These are phyloP conservation scores for Chanos chanos DNA, from an alignment of 2,797 vertebrate species.

Conservation along the genomic window DNA sequence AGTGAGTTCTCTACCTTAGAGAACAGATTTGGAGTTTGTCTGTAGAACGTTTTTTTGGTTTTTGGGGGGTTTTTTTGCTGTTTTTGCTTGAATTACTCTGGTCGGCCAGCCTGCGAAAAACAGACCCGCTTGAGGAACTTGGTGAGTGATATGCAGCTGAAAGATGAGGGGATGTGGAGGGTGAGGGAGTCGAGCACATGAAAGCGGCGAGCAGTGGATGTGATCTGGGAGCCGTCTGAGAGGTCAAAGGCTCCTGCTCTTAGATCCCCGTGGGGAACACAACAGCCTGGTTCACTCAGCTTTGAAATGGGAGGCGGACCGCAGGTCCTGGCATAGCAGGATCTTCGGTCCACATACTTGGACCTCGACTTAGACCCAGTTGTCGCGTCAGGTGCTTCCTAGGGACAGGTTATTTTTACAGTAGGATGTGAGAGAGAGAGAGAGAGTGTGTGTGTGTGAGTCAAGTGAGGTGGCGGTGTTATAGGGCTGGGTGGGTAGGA, in stretches of 20 bases:
- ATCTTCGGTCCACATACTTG: constrained; percentile 50
- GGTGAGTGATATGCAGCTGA: constrained; percentile 49
- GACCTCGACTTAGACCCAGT: constrained; percentile 65
- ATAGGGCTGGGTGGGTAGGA: too few relatives aligned
- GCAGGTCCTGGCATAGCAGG: constrained; percentile 60
- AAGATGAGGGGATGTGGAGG: constrained; percentile 54
- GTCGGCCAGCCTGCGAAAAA: too few relatives aligned
- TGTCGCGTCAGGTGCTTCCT: constrained; percentile 82
- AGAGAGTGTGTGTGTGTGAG: constrained; percentile 19
- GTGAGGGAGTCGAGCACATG: constrained; percentile 48
- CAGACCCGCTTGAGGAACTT: constrained; percentile 31
- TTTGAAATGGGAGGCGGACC: constrained; percentile 75
- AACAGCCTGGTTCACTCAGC: constrained; percentile 61
- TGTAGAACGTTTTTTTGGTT: too few relatives aligned
- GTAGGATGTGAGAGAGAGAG: constrained; percentile 36
- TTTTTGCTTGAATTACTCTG: too few relatives aligned
- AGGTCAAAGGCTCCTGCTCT: constrained; percentile 73
- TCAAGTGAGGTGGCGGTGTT: too few relatives aligned
- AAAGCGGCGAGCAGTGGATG: constrained; percentile 61
- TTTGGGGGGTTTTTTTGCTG: too few relatives aligned
- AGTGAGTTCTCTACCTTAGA: constrained; percentile 48
- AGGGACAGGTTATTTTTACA: constrained; percentile 72
- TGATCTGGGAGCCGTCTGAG: constrained; percentile 63
- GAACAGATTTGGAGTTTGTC: constrained; percentile 26
- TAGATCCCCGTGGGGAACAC: constrained; percentile 64